Base-by-base conservation (phyloP, 2,888 invertebrate genomes). In the Erebia epiphron region DNA sequence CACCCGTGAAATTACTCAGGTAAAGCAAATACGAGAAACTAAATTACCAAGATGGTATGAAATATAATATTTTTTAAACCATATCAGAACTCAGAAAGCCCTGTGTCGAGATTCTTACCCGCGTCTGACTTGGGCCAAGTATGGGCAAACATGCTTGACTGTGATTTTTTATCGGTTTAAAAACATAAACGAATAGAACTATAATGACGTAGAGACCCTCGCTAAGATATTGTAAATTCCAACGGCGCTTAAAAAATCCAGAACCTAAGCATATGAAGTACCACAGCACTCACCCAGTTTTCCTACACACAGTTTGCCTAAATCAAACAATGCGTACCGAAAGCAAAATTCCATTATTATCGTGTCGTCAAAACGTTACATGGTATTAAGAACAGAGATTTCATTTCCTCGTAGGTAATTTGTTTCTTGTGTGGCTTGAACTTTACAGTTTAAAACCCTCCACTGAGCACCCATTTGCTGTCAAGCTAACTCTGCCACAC, bases 361-460 rank as follows among this genome's bases (percentile, higher is more conserved):
- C 1, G 52, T 69, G 21, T 64, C 66, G 41, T 58, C 62, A 67
- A 56, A 72, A 71, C 63, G 64, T 73, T 67, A 67, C 60, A 58
- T 21, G 41, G 58, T 75, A 79, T 80, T 82, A 79, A 64, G 75
- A 66, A 75, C 77, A 78, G 81, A 85, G 82, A 86, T 88, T 87
- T 85, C 80, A 86, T 88, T 89, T 89, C 85, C 85, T 81, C 77
- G 82, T 88, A 35, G 35, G 35, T 7, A 89, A 91, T 91, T 90
- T 90, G 85, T 89, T 84, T 86, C 85, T 88, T 86, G 84, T 85
- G 78, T 79, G 82, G 81, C 82, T 82, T 83, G 82, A 90, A 88
- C 85, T 89, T 87, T 84, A 83, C 82, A 84, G 79, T 85, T 90
- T 87, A 83, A 88, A 88, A 88, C 84, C 86, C 86, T 87, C 86